These are phyloP conservation scores for Cryptophagus acutangulus DNA, from an alignment of 2,888 invertebrate genomes.

Conservation along the genomic window DNA sequence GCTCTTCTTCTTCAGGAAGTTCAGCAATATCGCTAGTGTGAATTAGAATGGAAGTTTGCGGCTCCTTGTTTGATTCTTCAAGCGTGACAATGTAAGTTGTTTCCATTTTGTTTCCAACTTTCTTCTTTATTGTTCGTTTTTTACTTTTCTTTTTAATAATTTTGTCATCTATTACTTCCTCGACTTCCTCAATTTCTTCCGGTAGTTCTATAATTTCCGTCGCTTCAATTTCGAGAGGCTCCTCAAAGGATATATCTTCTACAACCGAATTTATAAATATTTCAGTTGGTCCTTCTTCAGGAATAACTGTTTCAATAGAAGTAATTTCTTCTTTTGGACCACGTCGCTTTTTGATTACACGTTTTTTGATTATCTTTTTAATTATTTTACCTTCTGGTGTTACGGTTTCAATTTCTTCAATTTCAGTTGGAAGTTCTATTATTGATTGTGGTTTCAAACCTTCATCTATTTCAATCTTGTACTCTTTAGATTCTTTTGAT, in stretches of 20 bases:
- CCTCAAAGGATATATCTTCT: constrained; percentile 19
- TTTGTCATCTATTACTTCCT: constrained; percentile 25
- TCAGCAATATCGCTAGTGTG: constrained; percentile 11
- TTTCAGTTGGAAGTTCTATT: constrained; percentile 27
- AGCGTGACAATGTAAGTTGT: constrained; percentile 35
- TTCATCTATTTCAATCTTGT: constrained; percentile 5
- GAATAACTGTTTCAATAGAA: constrained; percentile 20
- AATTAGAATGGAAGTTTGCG: constrained; percentile 20
- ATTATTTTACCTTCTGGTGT: constrained; percentile 27
- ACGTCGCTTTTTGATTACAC: constrained; percentile 21
- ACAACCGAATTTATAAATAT: constrained; percentile 24
- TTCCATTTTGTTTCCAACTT: constrained; percentile 39
- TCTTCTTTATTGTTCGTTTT: constrained; percentile 49
- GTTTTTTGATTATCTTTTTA: constrained; percentile 13
- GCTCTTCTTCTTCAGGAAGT: too few relatives aligned
- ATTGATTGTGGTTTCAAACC: constrained; percentile 19
- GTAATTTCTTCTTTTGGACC: constrained; percentile 21
- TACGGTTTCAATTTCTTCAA: constrained; percentile 24
- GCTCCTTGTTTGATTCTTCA: constrained; percentile 19
- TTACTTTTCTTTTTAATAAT: constrained; percentile 43
- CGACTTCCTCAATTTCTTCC: constrained; percentile 39
- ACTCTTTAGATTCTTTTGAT: constrained; percentile 14
- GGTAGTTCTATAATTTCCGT: constrained; percentile 33
- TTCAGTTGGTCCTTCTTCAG: constrained; percentile 27
- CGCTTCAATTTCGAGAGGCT: constrained; percentile 5